phyloP scores from a whole-genome alignment of 2,888 invertebrate species.

The Ophonus ardosiacus region DNA sequence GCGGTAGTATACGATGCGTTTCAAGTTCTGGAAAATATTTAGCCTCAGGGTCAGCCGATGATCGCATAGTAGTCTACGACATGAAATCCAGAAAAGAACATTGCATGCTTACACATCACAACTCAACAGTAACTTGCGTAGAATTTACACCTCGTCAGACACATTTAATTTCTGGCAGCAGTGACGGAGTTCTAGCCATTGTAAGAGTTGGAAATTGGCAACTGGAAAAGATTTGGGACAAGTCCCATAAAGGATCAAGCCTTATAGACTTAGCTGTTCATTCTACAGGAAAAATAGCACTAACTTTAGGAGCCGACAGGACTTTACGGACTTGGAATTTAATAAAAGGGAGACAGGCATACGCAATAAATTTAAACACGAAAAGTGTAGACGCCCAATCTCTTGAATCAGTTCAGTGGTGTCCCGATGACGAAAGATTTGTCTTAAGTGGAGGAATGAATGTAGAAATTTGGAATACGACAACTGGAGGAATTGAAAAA shows the following conservation, averaged over 20 bases:
- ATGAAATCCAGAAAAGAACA: conserved; percentile 87
- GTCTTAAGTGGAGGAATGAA: conserved; percentile 84
- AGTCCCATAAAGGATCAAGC: conserved; percentile 88
- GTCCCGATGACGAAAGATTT: conserved; percentile 87
- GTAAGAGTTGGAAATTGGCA: conserved; percentile 92
- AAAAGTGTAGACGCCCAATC: conserved; percentile 77
- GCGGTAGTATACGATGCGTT: conserved; percentile 86
- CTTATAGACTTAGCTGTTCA: conserved; percentile 89
- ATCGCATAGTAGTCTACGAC: conserved; percentile 91
- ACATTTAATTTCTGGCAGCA: conserved; percentile 89
- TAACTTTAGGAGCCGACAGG: conserved; percentile 91
- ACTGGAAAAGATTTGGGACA: conserved; percentile 88
- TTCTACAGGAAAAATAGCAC: conserved; percentile 90
- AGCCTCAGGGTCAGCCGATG: conserved; percentile 94
- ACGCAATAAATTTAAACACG: conserved; percentile 89
- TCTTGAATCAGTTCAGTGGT: conserved; percentile 79
- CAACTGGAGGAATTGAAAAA: conserved; percentile 85
- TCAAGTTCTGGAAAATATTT: conserved; percentile 84
- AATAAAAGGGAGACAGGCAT: conserved; percentile 93
- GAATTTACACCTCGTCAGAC: conserved; percentile 87
- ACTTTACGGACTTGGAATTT: conserved; percentile 95
- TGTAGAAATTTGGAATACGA: conserved; percentile 89
- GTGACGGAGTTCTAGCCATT: conserved; percentile 90
- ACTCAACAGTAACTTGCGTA: conserved; percentile 88
- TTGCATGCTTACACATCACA: conserved; percentile 89